Evolutionary conservation across 1,140 invertebrate species (phyloP), one percentile per base, ranked within the genome.

Genomic region (Calliphora vicina): DNA sequence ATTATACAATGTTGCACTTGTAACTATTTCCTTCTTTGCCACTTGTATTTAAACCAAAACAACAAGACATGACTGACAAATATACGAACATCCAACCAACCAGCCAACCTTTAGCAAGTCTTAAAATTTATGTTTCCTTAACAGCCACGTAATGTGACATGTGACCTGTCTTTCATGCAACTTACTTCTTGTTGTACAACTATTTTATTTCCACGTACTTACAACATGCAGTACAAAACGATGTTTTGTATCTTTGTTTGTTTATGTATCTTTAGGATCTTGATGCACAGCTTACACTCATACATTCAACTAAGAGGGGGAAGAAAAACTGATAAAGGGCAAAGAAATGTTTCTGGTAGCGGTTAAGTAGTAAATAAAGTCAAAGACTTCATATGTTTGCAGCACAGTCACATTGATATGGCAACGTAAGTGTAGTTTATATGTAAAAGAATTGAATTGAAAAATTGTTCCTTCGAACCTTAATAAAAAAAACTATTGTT

Each of bases 61-160:
- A 35, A 35, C 35, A 35, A 35, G n/a, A n/a, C n/a, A n/a, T n/a
- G n/a, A n/a, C n/a, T 35, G 35, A 35, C 35, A 35, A 35, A 8
- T 8, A n/a, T n/a, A n/a, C n/a, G n/a, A n/a, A n/a, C 35, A 1
- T 35, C 35, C 35, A 35, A 35, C 6, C 35, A 35, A 35, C 1
- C 35, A 35, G 35, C 35, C 35, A 35, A 35, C 35, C 35, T 50
- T 50, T 50, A 50, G 12, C 45, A 50, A 50, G 45, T 67, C 20
- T 23, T 67, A 67, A 10, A 67, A 67, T 67, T 67, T 67, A 23
- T 67, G 61, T 67, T 67, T 67, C 61, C 20, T 67, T 20, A 67
- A 67, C n/a, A 67, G 23, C 61, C 23, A 23, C 61, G 61, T 67
- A 67, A 67, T 67, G 61, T 67, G 61, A 67, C 61, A 67, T 67